Percentiles rank a stretch among this genome's conserved stretches.
These are phyloP conservation scores for Lamprotornis superbus DNA, from an alignment of 2,113 vertebrate species.

Conservation along the genomic window DNA sequence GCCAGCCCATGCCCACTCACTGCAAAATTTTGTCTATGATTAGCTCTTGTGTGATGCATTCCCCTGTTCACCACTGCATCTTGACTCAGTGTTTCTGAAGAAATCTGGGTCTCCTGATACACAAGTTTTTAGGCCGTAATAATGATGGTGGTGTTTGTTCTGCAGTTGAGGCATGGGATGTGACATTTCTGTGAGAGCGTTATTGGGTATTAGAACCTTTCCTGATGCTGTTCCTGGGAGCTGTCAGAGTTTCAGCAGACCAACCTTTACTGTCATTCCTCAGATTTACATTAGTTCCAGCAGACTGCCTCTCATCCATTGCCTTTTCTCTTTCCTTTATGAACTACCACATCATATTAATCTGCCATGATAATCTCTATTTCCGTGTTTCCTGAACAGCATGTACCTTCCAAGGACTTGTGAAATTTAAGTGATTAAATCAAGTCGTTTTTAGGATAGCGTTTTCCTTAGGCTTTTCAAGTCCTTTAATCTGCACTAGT, in stretches of 20 bases:
- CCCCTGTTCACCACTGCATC: not conserved
- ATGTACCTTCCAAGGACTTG: not conserved
- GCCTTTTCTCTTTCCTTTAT: not conserved
- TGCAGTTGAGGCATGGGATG: accelerated
- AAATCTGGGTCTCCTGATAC: not conserved
- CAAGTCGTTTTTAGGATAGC: not conserved
- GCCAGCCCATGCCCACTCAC: not conserved
- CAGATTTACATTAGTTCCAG: not conserved
- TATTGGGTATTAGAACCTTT: not conserved
- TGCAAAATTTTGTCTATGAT: not conserved
- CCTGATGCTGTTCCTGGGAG: not conserved
- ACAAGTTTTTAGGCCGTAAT: accelerated
- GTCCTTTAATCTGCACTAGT: not conserved
- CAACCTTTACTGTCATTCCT: not conserved
- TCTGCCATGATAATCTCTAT: not conserved
- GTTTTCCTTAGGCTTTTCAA: not conserved
- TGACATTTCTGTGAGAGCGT: not conserved
- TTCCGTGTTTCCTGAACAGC: not conserved
- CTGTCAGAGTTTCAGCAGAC: not conserved
- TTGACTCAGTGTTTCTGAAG: not conserved
- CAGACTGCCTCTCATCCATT: not conserved
- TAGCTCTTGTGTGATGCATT: not conserved
- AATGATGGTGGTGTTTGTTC: not conserved
- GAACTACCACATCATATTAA: not conserved
- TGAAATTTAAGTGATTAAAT: not conserved